Base-by-base conservation (phyloP, 2,888 invertebrate species). In the Sacculina carcini region DNA sequence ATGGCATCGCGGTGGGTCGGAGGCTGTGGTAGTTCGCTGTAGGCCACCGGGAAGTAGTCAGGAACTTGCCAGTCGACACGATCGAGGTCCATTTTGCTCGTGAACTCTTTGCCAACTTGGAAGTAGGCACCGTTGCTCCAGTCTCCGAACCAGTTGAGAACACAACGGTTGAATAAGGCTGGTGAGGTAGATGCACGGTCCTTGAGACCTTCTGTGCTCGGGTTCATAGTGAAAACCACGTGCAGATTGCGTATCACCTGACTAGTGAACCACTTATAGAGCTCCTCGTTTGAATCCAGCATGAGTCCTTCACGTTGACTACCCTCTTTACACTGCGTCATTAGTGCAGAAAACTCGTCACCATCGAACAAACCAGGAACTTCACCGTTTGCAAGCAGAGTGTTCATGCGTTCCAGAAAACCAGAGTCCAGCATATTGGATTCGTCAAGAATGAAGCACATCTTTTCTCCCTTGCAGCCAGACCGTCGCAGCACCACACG, bases 191-290 rank as follows among this genome's bases (percentile, higher is more conserved):
- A 89, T 1, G 98, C 98, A 56, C 96, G 76, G 68, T 96, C 96
- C 67, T 98, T 94, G 40, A 99, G 72, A 0, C 96, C 98, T 63
- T 98, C 94, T 0, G 92, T 86, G 1, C 90, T 92, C 9, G 98
- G 98, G 69, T 99, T 99, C 98, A 99, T 99, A 1, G 98, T 99
- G 69, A 99, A 99, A 42, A 99, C 98, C 10, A 99, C 98, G 68
- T 99, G 98, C 48, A 99, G 72, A 66, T 99, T 99, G 56, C 84
- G 79, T 89, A 98, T 98, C 34, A 98, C 94, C 66, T 71, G 61
- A 26, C 87, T 86, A 0, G 98, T 98, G 67, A 98, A 98, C 96
- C 98, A 98, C 71, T 98, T 98, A 69, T 98, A 99, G 10, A 98
- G 69, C 66, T 99, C 98, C 65, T 99, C 98, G 60, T 83, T 85